Evolutionary conservation across 2,797 vertebrate genomes (phyloP).

Genomic region (Artibeus lituratus): DNA sequence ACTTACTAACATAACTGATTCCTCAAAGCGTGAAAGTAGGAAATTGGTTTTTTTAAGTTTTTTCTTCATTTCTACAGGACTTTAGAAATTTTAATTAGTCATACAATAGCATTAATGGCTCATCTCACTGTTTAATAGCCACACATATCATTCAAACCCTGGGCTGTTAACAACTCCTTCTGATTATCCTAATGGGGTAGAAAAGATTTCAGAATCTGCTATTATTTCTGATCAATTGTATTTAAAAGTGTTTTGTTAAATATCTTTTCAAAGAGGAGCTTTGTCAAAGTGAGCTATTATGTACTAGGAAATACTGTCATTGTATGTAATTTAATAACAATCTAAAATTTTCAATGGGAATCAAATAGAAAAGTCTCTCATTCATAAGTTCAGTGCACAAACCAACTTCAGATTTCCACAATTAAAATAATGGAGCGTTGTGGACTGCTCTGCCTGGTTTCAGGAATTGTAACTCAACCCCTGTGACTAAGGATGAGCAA

Average conservation of each 20-base stretch:
- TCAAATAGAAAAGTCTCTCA: neutral
- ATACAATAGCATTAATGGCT: neutral
- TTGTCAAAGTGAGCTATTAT: neutral
- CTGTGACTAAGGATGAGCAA: too few species aligned
- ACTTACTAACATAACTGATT: neutral
- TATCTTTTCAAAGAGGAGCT: neutral
- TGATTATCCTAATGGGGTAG: neutral
- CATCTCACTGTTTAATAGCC: neutral
- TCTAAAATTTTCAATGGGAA: neutral
- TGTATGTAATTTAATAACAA: neutral
- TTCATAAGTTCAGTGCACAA: neutral
- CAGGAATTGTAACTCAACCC: too few species aligned
- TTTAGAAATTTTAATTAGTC: neutral
- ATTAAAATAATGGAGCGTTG: neutral
- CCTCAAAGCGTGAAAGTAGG: neutral
- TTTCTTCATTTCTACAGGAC: neutral
- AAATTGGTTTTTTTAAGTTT: neutral
- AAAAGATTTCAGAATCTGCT: constrained; percentile 14
- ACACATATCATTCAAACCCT: neutral
- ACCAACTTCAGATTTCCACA: neutral
- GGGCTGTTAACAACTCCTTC: neutral
- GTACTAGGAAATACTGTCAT: neutral
- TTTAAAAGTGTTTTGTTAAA: neutral
- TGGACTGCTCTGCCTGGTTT: too few species aligned
- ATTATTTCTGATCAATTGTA: neutral